Conservation (phyloP, 2,797 vertebrate genomes). For the Buphagus erythrorhynchus region DNA sequence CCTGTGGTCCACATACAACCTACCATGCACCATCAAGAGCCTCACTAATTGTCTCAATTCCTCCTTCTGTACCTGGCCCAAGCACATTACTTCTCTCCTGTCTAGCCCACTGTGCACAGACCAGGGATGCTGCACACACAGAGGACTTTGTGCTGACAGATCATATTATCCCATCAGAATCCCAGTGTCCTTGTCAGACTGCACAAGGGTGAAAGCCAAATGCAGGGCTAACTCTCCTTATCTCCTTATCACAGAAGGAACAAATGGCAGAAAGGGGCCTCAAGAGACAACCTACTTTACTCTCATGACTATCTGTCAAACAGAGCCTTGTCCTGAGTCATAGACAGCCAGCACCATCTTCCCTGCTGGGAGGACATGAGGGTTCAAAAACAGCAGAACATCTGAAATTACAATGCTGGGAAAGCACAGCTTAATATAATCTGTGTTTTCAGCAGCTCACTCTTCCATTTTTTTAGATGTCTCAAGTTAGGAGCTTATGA, state of each 20-base stretch:
- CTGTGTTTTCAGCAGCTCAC: neutral
- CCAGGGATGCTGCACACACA: neutral
- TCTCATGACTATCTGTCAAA: neutral
- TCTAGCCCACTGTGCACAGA: accelerated
- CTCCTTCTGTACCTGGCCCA: accelerated
- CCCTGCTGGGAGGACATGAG: neutral
- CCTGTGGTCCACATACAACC: neutral
- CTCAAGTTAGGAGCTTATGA: neutral
- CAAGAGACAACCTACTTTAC: accelerated
- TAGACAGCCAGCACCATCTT: neutral
- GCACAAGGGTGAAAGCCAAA: neutral
- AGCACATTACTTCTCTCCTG: accelerated
- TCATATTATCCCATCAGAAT: neutral
- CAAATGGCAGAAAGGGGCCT: neutral
- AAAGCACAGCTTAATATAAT: neutral
- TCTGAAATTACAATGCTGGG: neutral
- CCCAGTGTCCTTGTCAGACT: neutral
- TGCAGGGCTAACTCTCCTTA: neutral
- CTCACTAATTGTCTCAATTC: neutral
- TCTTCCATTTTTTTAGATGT: neutral
- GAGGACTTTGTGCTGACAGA: neutral
- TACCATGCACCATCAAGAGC: neutral
- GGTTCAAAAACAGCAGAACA: neutral
- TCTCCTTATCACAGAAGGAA: neutral
- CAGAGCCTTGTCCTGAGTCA: neutral